A percentile compares a stretch with the other conserved stretches of the same genome.
Evolutionary conservation across 2,888 invertebrate species (phyloP).

Genomic region (Drosophila stalkeri): DNA sequence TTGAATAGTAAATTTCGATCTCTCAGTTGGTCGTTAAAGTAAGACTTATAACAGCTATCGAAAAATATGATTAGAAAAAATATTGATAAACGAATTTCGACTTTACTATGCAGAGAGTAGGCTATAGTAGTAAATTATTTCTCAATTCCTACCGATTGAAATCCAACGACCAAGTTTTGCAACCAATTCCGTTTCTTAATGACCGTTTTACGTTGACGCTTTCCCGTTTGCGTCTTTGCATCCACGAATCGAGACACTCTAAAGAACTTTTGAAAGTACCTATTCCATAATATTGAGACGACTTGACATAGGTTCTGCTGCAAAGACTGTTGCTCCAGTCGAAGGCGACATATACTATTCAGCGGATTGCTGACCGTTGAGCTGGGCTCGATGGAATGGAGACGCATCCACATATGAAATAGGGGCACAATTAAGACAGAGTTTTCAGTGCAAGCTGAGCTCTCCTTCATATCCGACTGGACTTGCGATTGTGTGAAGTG

Average conservation of each 20-base stretch:
- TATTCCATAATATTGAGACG: slow-evolving; percentile 10
- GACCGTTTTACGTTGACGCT: fast-evolving
- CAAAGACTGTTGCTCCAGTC: slow-evolving; percentile 37
- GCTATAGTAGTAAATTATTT: not conserved
- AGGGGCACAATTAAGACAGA: slow-evolving; percentile 28
- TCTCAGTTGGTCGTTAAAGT: too few relatives aligned
- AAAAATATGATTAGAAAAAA: not conserved
- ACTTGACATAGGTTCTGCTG: slow-evolving; percentile 35
- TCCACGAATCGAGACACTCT: not conserved
- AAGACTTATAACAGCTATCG: not conserved
- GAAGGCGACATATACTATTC: slow-evolving; percentile 1
- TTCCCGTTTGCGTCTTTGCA: not conserved
- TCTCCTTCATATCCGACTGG: not conserved
- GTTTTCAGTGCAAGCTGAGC: too few relatives aligned
- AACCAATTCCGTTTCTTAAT: not conserved
- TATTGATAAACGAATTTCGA: not conserved
- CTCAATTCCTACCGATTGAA: slow-evolving; percentile 25
- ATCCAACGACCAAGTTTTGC: not conserved
- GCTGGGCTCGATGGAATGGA: not conserved
- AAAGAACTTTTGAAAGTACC: not conserved
- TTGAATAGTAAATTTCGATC: too few relatives aligned
- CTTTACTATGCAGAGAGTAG: not conserved
- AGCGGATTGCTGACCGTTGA: not conserved
- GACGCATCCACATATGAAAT: slow-evolving; percentile 43
- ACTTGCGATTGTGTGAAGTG: not conserved